A percentile compares a stretch with the other conserved stretches of the same genome.
Conservation (phyloP, 2,888 invertebrate genomes). For the Lydus trimaculatus region DNA sequence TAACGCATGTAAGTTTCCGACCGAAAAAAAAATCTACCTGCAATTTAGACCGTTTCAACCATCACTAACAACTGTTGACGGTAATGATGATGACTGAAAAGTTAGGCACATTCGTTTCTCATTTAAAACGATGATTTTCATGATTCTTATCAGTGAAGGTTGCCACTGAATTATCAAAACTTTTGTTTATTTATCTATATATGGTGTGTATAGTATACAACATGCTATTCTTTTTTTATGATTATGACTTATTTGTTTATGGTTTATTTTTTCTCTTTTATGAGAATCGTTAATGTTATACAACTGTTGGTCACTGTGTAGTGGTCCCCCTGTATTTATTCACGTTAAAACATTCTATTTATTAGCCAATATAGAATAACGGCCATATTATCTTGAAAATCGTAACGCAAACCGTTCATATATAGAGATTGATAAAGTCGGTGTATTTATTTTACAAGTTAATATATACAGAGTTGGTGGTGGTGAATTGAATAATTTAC, state of each 20-base stretch:
- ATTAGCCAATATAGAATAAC: slow-evolving; percentile 31
- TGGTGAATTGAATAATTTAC: neutral
- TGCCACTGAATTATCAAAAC: neutral
- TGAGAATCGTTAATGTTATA: slow-evolving; percentile 28
- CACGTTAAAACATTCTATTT: slow-evolving; percentile 33
- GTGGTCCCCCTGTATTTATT: slow-evolving; percentile 19
- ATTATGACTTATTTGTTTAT: slow-evolving; percentile 36
- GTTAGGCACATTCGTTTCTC: neutral
- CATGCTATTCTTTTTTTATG: slow-evolving; percentile 23
- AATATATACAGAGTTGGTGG: neutral
- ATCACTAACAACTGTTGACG: neutral
- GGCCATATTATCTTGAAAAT: slow-evolving; percentile 31
- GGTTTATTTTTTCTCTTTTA: slow-evolving; percentile 35
- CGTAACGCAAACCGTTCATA: slow-evolving; percentile 26
- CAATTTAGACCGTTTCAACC: neutral
- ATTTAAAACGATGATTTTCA: neutral
- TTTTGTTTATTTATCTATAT: neutral
- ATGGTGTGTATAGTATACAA: neutral
- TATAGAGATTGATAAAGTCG: slow-evolving; percentile 14
- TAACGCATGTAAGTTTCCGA: neutral
- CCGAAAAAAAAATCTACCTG: neutral
- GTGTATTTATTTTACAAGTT: neutral
- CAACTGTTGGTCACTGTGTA: slow-evolving; percentile 29
- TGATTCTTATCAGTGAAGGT: neutral
- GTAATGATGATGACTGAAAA: neutral